Evolutionary conservation across 2,113 vertebrate species (phyloP), one percentile per base, ranked within the genome.

Genomic region (Trematocara marginatum): DNA sequence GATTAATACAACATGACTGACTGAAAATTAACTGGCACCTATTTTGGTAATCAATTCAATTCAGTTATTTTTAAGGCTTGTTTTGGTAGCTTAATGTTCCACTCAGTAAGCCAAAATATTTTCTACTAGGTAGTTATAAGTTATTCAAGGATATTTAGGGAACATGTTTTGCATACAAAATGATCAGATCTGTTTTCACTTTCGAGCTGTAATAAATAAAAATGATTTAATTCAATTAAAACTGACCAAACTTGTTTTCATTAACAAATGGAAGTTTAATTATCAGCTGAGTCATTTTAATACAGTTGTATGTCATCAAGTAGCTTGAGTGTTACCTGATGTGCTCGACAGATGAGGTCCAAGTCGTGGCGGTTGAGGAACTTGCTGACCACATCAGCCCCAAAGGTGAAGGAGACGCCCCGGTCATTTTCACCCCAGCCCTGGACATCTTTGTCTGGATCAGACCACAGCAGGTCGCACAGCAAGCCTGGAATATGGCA

Each of bases 351-450:
- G 93, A 99, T 99, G 93, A 99, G 97, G 91, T 99, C 98, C 96
- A 99, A 96, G 94, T 99, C 98, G 10, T 99, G 98, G 83, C 98
- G 97, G 95, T 98, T 99, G 89, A 99, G 97, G 93, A 99, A 99
- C 97, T 98, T 98, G 97, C 97, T 98, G 96, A 99, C 98, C 82
- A 99, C 98, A 78, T 99, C 98, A 78, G 98, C 98, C 87, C 98
- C 98, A 78, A 99, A 99, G 74, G 98, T 99, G 94, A 99, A 98
- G 83, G 98, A 99, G 79, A 99, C 98, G 2, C 98, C 98, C 78
- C 98, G 97, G 89, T 99, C 98, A 71, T 99, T 99, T 95, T 98
- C 98, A 83, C 98, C 98, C 98, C 98, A 99, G 54, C 98, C 98
- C 95, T 99, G 98, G 7, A 98, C 98, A 78, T 99, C 98, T 90